A percentile compares a stretch with the other conserved stretches of the same genome.
Conservation (phyloP, 2,888 invertebrate species). For the Rotaria macrura region DNA sequence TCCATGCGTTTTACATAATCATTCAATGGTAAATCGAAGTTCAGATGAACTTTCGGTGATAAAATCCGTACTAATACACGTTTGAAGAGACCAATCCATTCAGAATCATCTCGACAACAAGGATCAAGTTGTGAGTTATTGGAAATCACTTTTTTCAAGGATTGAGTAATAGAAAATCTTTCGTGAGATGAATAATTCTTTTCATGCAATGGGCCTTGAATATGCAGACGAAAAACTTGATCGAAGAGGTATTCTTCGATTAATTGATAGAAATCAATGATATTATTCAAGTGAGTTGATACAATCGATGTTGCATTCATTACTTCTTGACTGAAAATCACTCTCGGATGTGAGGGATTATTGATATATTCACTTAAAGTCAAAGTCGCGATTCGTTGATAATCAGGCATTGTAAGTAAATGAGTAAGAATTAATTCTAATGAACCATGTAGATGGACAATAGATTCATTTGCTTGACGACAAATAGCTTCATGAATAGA, state of each 20-base stretch:
- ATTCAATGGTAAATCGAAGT: background rate
- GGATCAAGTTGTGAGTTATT: background rate
- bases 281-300: background rate
- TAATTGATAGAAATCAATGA: constrained; percentile 6
- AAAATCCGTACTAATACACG: constrained; percentile 7
- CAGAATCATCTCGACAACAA: background rate
- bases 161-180: background rate
- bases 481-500: background rate
- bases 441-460: background rate
- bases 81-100: background rate
- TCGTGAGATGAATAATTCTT: background rate
- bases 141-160: background rate
- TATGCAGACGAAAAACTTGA: background rate
- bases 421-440: background rate
- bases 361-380: background rate
- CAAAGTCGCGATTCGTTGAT: background rate
- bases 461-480: background rate
- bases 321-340: background rate
- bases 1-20: background rate
- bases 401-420: background rate
- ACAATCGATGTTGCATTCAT: background rate
- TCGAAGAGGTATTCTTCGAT: background rate
- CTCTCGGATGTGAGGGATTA: background rate
- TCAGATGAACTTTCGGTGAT: background rate
- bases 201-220: background rate